Evolutionary conservation across 1,140 invertebrate genomes (phyloP), one percentile per base, ranked within the genome.

Genomic region (Vanessa tameamea): DNA sequence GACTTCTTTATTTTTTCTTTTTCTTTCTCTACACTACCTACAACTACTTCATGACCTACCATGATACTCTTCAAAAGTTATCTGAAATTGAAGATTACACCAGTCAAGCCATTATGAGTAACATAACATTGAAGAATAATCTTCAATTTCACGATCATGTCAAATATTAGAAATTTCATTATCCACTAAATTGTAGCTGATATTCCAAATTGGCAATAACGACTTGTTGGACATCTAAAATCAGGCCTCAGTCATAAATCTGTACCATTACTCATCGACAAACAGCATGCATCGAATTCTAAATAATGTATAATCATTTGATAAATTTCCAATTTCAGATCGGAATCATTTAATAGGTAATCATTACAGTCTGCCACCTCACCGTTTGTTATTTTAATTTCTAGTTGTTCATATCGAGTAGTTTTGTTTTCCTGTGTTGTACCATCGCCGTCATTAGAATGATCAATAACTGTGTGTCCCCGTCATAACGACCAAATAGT

Each of bases 271-370:
- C 57, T 57, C 43, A 14, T 47, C 47, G 50, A 55, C 74, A 75
- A 76, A 61, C 75, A 78, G 82, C 87, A 87, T 87, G 86, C 64
- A 47, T 85, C 80, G 66, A 76, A 79, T 78, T 81, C 70, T 69
- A 55, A 80, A 79, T 73, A 85, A 31, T 72, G 70, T 76, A 79
- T 86, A 89, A 92, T 92, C 85, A 90, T 92, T 91, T 93, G 80
- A 82, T 81, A 77, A 86, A 89, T 91, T 91, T 92, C 87, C 85
- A 91, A 87, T 93, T 93, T 93, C 91, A 93, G 91, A 93, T 93
- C 92, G 92, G 92, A 93, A 93, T 93, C 93, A 93, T 93, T 89
- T 92, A 89, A 88, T 93, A 92, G 91, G 92, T 93, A 93, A 93
- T 88, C 87, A 89, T 87, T 85, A 80, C 82, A 85, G 84, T 85